Conservation (phyloP, 2,888 invertebrate genomes). For the Ormyrus thymus region DNA sequence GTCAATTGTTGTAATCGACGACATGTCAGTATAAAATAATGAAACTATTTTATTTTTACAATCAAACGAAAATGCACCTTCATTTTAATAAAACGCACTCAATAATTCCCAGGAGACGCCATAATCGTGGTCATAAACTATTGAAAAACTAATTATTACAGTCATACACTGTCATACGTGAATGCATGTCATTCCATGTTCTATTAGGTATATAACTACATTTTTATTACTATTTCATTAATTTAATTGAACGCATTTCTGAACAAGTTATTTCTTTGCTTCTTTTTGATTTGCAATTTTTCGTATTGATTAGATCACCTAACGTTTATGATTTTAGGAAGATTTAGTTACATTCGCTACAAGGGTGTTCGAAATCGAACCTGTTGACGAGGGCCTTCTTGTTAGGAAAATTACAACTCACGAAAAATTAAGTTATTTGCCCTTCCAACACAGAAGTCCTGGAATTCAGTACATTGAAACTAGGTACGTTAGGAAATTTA, state of each 20-base stretch:
- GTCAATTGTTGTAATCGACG: too few relatives aligned
- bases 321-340: conserved; percentile 53
- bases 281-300: too few relatives aligned
- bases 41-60: too few relatives aligned
- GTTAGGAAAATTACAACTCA: conserved; percentile 64
- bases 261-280: not conserved
- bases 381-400: conserved; percentile 60
- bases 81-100: too few relatives aligned
- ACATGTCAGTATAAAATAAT: too few relatives aligned
- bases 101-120: too few relatives aligned
- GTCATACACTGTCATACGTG: not conserved
- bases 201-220: too few relatives aligned
- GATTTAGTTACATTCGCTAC: conserved; percentile 61
- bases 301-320: too few relatives aligned
- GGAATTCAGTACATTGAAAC: conserved; percentile 71
- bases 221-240: too few relatives aligned
- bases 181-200: not conserved
- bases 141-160: not conserved
- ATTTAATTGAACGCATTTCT: not conserved
- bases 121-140: too few relatives aligned
- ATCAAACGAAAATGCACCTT: not conserved
- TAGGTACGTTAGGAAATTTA: conserved; percentile 64
- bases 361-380: conserved; percentile 58
- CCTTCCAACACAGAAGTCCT: conserved; percentile 66
- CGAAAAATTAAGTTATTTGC: conserved; percentile 65